These are phyloP conservation scores for Grapholita molesta DNA, from an alignment of 1,140 invertebrate genomes.

Conservation along the genomic window DNA sequence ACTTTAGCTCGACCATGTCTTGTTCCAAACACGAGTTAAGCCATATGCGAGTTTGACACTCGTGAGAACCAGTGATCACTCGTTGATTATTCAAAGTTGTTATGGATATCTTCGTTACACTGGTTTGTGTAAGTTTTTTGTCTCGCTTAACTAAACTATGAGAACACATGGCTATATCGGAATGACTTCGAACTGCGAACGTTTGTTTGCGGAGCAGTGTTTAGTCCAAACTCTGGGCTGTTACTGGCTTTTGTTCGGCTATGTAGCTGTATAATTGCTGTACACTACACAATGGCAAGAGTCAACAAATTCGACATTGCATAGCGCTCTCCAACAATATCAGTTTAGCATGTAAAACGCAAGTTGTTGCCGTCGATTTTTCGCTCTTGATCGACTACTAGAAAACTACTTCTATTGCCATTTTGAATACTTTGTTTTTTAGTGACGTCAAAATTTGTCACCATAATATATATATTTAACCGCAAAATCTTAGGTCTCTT, in stretches of 20 bases:
- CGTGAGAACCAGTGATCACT: neutral
- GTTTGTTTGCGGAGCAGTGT: neutral
- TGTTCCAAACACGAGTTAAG: neutral
- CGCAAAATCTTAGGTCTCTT: no score
- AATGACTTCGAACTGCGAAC: neutral
- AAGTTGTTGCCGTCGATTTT: neutral
- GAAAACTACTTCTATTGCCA: neutral
- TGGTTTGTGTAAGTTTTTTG: neutral
- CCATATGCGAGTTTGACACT: neutral
- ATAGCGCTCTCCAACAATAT: neutral
- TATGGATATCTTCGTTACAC: neutral
- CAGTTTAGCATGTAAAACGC: neutral
- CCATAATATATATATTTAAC: no score
- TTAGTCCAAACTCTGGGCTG: neutral
- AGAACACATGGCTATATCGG: neutral
- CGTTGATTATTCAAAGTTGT: neutral
- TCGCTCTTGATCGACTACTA: neutral
- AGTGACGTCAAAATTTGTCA: no score
- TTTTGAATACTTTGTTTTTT: no score
- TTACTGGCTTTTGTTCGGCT: neutral
- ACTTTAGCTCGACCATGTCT: conserved; percentile 8
- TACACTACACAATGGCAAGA: neutral
- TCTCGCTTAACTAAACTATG: neutral
- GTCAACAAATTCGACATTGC: neutral
- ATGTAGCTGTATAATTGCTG: neutral